Evolutionary conservation across 2,113 vertebrate species (phyloP).

Genomic region (Zootoca vivipara): DNA sequence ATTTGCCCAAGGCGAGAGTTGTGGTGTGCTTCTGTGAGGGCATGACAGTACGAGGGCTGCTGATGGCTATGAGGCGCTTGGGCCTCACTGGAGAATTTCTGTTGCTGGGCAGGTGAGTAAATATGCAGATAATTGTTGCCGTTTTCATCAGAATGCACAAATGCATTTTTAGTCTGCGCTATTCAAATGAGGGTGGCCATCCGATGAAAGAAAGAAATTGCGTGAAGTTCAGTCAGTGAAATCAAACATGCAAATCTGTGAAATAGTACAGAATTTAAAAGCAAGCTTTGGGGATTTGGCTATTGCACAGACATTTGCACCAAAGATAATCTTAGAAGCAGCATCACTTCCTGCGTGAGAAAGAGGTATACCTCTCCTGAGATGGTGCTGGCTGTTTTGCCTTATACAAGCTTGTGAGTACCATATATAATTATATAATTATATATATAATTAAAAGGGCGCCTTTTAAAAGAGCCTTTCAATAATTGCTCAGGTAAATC

Average conservation of each 20-base stretch:
- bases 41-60: constrained; percentile 95
- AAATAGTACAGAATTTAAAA: not conserved
- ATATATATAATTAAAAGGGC: no score
- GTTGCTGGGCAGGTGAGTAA: constrained; percentile 94
- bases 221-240: not conserved
- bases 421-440: no score
- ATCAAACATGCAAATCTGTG: not conserved
- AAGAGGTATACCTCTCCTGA: not conserved
- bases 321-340: not conserved
- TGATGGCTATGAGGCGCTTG: constrained; percentile 96
- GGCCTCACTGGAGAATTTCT: constrained; percentile 91
- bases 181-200: not conserved
- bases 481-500: no score
- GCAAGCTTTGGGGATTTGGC: not conserved
- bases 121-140: not conserved
- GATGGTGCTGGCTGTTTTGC: not conserved
- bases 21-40: constrained; percentile 98
- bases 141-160: fast-evolving
- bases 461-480: no score
- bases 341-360: not conserved
- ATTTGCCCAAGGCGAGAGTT: constrained; percentile 94
- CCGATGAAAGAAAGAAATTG: not conserved
- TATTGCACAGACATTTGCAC: not conserved
- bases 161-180: fast-evolving
- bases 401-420: no score